A percentile compares a stretch with the other conserved stretches of the same genome.
phyloP scores from a whole-genome alignment of 2,113 vertebrate genomes.

The Pseudorectes ferrugineus region DNA sequence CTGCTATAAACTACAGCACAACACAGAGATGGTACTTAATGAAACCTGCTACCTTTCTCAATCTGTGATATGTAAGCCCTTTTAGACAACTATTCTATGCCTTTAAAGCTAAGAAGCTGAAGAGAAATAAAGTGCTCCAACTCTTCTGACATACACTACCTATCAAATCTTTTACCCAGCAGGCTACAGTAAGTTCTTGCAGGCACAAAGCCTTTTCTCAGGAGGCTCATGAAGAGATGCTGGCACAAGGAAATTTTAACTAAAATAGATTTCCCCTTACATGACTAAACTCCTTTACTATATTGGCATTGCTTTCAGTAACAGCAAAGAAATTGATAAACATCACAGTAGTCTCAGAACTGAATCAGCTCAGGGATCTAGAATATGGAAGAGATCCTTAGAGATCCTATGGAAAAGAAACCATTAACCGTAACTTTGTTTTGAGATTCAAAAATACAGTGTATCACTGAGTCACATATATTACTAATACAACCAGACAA shows the following conservation, averaged over 20 bases:
- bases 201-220: background rate
- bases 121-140: background rate
- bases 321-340: background rate
- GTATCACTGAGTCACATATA: background rate
- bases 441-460: background rate
- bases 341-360: background rate
- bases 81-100: background rate
- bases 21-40: background rate
- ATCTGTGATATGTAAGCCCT: background rate
- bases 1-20: background rate
- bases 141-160: background rate
- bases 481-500: background rate
- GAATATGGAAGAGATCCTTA: background rate
- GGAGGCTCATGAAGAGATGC: background rate
- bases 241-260: background rate
- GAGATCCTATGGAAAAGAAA: background rate
- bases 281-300: background rate
- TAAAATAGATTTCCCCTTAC: background rate
- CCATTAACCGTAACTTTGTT: background rate
- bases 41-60: background rate
- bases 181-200: background rate
- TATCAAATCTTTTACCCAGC: background rate
- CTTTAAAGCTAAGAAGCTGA: background rate
- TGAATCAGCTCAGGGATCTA: background rate
- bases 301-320: background rate